Evolutionary conservation across 2,797 vertebrate genomes (phyloP).

Genomic region (Sebastiscus tertius): DNA sequence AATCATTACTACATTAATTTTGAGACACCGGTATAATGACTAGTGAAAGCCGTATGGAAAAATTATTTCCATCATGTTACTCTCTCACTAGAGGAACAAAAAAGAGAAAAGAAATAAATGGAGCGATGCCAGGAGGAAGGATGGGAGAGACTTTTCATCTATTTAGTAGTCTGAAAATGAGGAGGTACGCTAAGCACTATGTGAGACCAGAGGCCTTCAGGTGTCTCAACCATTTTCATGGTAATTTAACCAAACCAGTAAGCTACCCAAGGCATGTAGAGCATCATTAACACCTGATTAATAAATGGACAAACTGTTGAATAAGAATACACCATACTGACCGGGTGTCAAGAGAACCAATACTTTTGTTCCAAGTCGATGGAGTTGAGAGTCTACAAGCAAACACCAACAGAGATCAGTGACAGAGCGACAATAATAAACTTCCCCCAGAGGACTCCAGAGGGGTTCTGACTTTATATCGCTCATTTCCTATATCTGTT

Average conservation of each 20-base stretch:
- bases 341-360: neutral
- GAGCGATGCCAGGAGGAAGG: slow-evolving; percentile 6
- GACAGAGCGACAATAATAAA: neutral
- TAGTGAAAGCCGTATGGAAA: slow-evolving; percentile 8
- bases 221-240: neutral
- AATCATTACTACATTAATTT: slow-evolving; percentile 43
- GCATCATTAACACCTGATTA: neutral
- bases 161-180: neutral
- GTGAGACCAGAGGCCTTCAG: neutral
- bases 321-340: neutral
- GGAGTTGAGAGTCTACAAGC: neutral
- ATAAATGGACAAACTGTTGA: neutral
- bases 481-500: neutral
- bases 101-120: neutral
- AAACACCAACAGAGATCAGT: neutral
- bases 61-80: slow-evolving; percentile 12
- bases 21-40: slow-evolving; percentile 19
- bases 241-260: neutral
- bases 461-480: neutral
- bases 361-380: too few relatives aligned
- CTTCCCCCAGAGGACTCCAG: neutral
- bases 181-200: neutral
- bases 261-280: neutral
- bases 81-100: neutral
- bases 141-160: neutral